These are phyloP conservation scores for Synanthedon formicaeformis DNA, from an alignment of 2,888 invertebrate genomes.

Conservation along the genomic window DNA sequence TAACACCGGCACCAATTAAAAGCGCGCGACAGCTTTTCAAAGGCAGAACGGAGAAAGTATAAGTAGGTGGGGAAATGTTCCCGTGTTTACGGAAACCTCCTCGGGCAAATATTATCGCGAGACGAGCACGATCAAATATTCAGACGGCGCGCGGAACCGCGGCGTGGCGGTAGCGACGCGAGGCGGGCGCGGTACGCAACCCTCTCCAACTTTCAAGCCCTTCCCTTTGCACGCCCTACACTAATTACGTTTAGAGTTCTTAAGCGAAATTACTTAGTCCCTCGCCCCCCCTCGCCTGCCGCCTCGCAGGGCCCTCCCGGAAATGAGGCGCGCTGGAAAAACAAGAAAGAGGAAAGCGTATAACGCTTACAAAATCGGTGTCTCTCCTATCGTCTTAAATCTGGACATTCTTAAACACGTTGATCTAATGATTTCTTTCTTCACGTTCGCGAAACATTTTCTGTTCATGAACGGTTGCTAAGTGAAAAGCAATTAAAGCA, in stretches of 20 bases:
- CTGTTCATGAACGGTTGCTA: slow-evolving; percentile 70
- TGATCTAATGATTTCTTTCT: slow-evolving; percentile 70
- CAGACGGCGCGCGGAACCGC: slow-evolving; percentile 49
- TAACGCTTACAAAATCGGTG: slow-evolving; percentile 54
- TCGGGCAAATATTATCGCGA: slow-evolving; percentile 69
- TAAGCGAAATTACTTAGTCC: slow-evolving; percentile 78
- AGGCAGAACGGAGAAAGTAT: slow-evolving; percentile 54
- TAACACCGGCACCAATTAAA: slow-evolving; percentile 64
- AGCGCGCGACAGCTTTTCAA: slow-evolving; percentile 59
- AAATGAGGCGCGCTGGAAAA: slow-evolving; percentile 69
- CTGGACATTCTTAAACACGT: slow-evolving; percentile 69
- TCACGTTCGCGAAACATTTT: slow-evolving; percentile 59
- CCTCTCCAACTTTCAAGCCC: slow-evolving; percentile 74
- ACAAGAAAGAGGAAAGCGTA: slow-evolving; percentile 67
- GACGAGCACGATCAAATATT: slow-evolving; percentile 68
- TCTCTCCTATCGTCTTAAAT: slow-evolving; percentile 62
- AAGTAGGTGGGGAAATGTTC: slow-evolving; percentile 59
- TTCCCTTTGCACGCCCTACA: slow-evolving; percentile 73
- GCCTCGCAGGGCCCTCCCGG: slow-evolving; percentile 55
- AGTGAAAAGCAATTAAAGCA: slow-evolving; percentile 72
- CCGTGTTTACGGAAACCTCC: slow-evolving; percentile 67
- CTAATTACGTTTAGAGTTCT: slow-evolving; percentile 79
- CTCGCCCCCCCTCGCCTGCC: slow-evolving; percentile 55
- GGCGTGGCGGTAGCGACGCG: slow-evolving; percentile 64
- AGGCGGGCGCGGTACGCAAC: slow-evolving; percentile 56